Base-by-base conservation (phyloP, 1,140 invertebrate genomes). In the Olivierus martensii region DNA sequence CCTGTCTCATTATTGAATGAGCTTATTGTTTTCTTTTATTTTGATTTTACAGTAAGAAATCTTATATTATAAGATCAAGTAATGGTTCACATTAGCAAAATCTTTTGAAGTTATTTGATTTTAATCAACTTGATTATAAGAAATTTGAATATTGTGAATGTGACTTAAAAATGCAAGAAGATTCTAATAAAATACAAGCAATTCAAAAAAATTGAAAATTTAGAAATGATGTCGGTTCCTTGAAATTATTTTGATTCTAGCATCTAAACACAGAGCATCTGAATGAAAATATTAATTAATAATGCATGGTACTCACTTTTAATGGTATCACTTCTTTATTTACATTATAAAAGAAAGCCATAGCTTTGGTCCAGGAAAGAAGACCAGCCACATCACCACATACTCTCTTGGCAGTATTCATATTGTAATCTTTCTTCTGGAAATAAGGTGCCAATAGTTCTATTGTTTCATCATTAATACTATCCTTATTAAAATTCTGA, bases 311-410 rank as follows among this genome's bases (percentile, higher is more conserved):
- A 43, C 41, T 43, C 9, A 77, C 77, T 67, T 97, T 96, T 4
- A 97, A 67, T 0, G 93, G 93, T 18, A 97, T 69, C 5, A 96
- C 92, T 74, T 96, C 92, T 71, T 90, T 93, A 70, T 97, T 97
- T 7, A 96, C 90, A 46, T 84, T 84, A 66, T 91, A 91, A 64
- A 96, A 96, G 62, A 90, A 87, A 2, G 84, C 80, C 92, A 97
- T 97, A 6, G 92, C 90, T 71, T 92, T 91, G 0, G 93, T 96
- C 93, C 93, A 97, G 0, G 89, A 92, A n/a, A 93, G 67, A 2
- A 97, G 71, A 22, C 90, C 92, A 34, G 92, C 91, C 1, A 97
- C 92, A 65, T 96, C 92, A 50, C 91, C 92, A 67, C 91, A 96
- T 12, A 96, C 92, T 59, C 91, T 76, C 66, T 87, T 85, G 0